Evolutionary conservation across 92 coral and sea anemone genomes (phyloP).

Genomic region (Siderastrea siderea): DNA sequence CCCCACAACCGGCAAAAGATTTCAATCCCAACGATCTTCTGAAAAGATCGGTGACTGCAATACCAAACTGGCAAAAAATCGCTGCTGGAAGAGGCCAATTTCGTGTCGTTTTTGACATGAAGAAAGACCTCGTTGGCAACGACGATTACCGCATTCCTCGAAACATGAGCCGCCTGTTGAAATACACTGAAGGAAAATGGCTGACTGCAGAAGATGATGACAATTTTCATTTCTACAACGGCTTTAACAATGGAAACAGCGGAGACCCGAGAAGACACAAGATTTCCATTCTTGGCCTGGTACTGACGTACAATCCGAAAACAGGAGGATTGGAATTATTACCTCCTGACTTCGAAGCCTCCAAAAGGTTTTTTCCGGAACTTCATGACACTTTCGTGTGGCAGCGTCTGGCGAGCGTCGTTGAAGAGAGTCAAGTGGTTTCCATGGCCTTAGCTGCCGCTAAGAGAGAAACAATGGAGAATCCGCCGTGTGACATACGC

Average conservation of each 20-base stretch:
- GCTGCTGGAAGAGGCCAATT: conserved; percentile 7
- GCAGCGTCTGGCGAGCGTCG: conserved; percentile 14
- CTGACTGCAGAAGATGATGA: conserved; percentile 51
- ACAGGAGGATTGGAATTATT: conserved; percentile 49
- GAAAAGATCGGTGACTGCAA: conserved; percentile 7
- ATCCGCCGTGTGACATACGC: conserved; percentile 45
- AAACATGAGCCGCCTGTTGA: conserved; percentile 22
- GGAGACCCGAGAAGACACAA: conserved; percentile 32
- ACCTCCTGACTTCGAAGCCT: conserved; percentile 28
- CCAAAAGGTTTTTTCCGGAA: conserved; percentile 23
- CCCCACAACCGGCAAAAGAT: background rate
- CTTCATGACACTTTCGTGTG: conserved; percentile 22
- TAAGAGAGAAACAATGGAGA: conserved; percentile 9
- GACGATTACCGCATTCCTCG: conserved; percentile 32
- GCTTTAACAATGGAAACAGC: conserved; percentile 50
- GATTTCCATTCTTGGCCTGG: conserved; percentile 64
- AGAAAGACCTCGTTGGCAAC: conserved; percentile 19
- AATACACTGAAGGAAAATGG: conserved; percentile 46
- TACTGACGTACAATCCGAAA: conserved; percentile 48
- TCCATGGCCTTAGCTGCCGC: background rate
- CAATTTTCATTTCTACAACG: conserved; percentile 60
- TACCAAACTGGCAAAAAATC: conserved; percentile 44
- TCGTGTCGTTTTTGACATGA: conserved; percentile 55
- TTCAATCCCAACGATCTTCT: background rate
- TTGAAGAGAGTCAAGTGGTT: background rate